phyloP scores from a whole-genome alignment of 2,888 invertebrate species.

The Lathronympha strigana region DNA sequence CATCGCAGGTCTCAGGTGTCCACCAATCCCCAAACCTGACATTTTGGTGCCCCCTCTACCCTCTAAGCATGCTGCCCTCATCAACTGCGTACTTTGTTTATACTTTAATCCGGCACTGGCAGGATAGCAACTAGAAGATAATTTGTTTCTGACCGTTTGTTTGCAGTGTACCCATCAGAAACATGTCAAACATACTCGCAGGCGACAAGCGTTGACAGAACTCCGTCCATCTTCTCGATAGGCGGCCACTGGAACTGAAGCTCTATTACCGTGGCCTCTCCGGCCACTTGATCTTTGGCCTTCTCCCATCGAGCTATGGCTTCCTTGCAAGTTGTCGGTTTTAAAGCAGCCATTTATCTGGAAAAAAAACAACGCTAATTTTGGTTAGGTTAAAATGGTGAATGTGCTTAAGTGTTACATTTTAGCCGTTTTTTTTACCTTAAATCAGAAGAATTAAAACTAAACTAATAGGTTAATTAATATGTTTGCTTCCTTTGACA shows the following conservation, averaged over 20 bases:
- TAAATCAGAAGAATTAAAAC: background rate
- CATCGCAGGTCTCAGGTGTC: too few relatives aligned
- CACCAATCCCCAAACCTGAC: too few relatives aligned
- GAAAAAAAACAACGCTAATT: background rate
- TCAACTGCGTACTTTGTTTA: too few relatives aligned
- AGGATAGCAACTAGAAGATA: too few relatives aligned
- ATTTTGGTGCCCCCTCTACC: too few relatives aligned
- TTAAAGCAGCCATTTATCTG: constrained; percentile 57
- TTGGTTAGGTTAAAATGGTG: background rate
- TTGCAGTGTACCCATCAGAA: too few relatives aligned
- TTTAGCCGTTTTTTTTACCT: background rate
- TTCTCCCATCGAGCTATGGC: constrained; percentile 95
- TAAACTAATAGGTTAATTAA: background rate
- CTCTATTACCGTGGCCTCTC: constrained; percentile 89
- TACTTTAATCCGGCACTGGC: too few relatives aligned
- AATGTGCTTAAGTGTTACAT: too few relatives aligned
- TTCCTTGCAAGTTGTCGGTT: constrained; percentile 90
- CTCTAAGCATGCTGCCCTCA: too few relatives aligned
- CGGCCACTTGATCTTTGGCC: constrained; percentile 84
- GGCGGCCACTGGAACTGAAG: constrained; percentile 96
- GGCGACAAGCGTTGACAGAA: constrained; percentile 88
- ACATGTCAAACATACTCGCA: constrained; percentile 87
- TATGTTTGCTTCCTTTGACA: constrained; percentile 16
- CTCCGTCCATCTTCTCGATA: constrained; percentile 97
- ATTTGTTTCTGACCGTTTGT: too few relatives aligned